These are phyloP conservation scores for Holotrichia oblita DNA, from an alignment of 1,140 invertebrate genomes.

Conservation along the genomic window DNA sequence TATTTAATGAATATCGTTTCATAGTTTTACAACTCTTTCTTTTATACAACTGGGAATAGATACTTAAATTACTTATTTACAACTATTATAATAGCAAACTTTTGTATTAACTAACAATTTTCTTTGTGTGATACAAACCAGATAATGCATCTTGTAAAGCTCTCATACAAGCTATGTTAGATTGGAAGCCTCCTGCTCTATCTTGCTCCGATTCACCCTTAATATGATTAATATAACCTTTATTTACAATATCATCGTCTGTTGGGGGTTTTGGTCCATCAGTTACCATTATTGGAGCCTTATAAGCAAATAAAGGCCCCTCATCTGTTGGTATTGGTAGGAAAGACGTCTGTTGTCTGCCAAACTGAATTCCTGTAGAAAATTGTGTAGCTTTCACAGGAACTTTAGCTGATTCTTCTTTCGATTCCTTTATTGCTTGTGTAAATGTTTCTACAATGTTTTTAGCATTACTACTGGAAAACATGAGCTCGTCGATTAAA, in stretches of 20 bases:
- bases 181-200: slow-evolving; percentile 87
- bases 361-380: slow-evolving; percentile 83
- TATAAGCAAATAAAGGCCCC: slow-evolving; percentile 78
- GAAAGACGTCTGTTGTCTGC: slow-evolving; percentile 66
- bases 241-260: slow-evolving; percentile 69
- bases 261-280: slow-evolving; percentile 80
- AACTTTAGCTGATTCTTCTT: slow-evolving; percentile 58
- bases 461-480: slow-evolving; percentile 87
- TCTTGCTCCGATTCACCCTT: slow-evolving; percentile 75
- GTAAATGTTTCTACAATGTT: slow-evolving; percentile 88
- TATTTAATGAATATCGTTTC: no score
- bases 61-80: slow-evolving; percentile 15
- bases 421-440: slow-evolving; percentile 73
- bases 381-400: slow-evolving; percentile 72
- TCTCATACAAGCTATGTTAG: slow-evolving; percentile 83
- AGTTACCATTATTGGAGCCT: slow-evolving; percentile 66
- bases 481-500: slow-evolving; percentile 94
- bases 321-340: slow-evolving; percentile 78
- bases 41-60: no score
- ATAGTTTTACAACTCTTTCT: no score
- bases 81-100: slow-evolving; percentile 11
- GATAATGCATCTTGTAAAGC: slow-evolving; percentile 91
- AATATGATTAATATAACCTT: slow-evolving; percentile 83
- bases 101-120: slow-evolving; percentile 44
- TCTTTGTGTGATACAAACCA: slow-evolving; percentile 77